Evolutionary conservation across 2,113 vertebrate species (phyloP), one percentile per base, ranked within the genome.

Genomic region (Poeciliopsis retropinna): DNA sequence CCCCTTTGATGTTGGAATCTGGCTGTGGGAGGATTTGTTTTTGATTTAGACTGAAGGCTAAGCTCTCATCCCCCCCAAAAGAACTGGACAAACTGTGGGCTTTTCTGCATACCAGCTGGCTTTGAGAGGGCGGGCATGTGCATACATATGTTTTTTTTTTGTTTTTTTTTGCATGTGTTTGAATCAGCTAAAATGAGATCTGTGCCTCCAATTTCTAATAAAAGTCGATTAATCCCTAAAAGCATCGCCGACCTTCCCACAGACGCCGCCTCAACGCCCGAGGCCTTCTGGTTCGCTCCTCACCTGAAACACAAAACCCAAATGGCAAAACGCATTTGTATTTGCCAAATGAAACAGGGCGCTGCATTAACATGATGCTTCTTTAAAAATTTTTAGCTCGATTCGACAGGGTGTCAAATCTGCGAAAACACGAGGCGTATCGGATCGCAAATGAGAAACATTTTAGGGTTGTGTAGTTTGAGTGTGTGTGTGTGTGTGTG

Each of bases 371-470:
- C 85, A 85, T 87, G 67, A 80, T 80, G 87, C 82, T 78, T 78
- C 76, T 87, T 87, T 34, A n/a, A n/a, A n/a, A n/a, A n/a, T 31
- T 31, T 31, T 31, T 66, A 81, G 86, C 88, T 91, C 79, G 81
- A 85, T 86, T 87, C 87, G 88, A 91, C 87, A 86, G 88, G 83
- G 73, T 83, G 83, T 85, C 82, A 85, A 85, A 90, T 85, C 78
- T 65, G 44, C 5, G 60, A 79, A 86, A 88, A 86, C 34, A 12
- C 80, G 79, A 73, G 76, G 37, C 66, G 2, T 90, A 89, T 93
- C 88, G 68, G 68, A 87, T 91, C 73, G 54, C 88, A 86, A 86
- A 90, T 86, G 60, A 73, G 85, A 88, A 89, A 73, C 84, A 85
- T 64, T 68, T 12, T 77, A 57, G 72, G 32, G 67, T 62, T 54